These are phyloP conservation scores for Acleris literana DNA, from an alignment of 2,888 invertebrate genomes.

Conservation along the genomic window DNA sequence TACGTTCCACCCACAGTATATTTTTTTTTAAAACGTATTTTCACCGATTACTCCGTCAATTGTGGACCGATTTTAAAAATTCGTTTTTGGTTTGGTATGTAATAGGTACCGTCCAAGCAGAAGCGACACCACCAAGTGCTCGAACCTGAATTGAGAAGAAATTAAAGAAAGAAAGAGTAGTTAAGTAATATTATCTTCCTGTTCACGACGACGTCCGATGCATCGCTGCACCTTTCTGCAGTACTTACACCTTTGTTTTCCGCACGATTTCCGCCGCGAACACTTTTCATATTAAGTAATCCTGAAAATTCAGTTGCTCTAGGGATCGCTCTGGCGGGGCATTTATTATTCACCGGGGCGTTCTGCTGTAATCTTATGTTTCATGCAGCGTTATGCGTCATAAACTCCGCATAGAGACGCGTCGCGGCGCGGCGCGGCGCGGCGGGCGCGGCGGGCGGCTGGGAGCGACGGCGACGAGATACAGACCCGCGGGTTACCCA, in stretches of 20 bases:
- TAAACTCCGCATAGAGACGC: conserved; percentile 24
- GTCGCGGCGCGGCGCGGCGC: background rate
- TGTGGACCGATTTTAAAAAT: too few relatives aligned
- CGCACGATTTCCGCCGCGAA: conserved; percentile 7
- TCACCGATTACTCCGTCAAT: too few relatives aligned
- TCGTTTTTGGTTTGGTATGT: too few relatives aligned
- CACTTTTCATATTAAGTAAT: conserved; percentile 30
- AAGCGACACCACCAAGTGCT: too few relatives aligned
- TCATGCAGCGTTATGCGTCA: conserved; percentile 31
- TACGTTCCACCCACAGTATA: too few relatives aligned
- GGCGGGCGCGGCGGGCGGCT: background rate
- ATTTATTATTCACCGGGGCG: conserved; percentile 31
- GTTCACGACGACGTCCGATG: background rate
- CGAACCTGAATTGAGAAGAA: too few relatives aligned
- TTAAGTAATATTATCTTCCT: too few relatives aligned
- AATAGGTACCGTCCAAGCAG: too few relatives aligned
- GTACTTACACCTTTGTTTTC: background rate
- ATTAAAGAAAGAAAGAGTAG: too few relatives aligned
- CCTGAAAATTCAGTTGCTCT: conserved; percentile 31
- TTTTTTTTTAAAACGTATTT: too few relatives aligned
- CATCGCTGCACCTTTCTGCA: background rate
- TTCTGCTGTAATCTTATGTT: conserved; percentile 34
- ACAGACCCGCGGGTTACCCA: too few relatives aligned
- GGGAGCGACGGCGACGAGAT: background rate
- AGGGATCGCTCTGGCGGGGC: conserved; percentile 23